phyloP scores from a whole-genome alignment of 2,113 vertebrate species.

The Myrmecobius fasciatus region DNA sequence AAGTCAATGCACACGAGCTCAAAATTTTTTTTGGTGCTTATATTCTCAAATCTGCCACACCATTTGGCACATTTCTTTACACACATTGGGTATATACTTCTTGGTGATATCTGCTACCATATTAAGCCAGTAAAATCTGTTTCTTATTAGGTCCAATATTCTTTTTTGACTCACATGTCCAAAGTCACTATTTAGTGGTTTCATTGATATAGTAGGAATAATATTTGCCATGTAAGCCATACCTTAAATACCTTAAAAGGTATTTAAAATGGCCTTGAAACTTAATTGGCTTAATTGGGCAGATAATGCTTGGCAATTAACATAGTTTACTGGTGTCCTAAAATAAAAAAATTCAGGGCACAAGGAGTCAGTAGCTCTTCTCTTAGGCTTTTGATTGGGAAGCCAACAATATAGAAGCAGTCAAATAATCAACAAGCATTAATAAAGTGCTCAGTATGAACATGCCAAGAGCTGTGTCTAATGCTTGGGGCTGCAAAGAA shows the following conservation, averaged over 20 bases:
- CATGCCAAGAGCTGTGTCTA: not conserved
- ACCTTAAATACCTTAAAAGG: not conserved
- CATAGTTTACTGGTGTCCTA: not conserved
- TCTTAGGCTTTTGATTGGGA: not conserved
- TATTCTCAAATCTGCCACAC: not conserved
- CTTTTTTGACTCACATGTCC: not conserved
- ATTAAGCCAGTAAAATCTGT: not conserved
- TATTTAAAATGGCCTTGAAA: not conserved
- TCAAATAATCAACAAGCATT: not conserved
- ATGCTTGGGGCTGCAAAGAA: not conserved
- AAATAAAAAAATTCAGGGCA: not conserved
- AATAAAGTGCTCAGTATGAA: not conserved
- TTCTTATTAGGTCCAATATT: not conserved
- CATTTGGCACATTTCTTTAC: not conserved
- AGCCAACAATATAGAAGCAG: not conserved
- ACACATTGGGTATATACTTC: not conserved
- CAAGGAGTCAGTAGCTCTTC: not conserved
- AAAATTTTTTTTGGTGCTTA: not conserved
- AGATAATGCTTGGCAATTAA: not conserved
- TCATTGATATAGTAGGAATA: no score
- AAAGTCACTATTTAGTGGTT: no score
- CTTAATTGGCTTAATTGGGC: not conserved
- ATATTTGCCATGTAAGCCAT: not conserved
- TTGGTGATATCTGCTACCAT: not conserved
- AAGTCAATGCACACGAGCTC: not conserved